Evolutionary conservation across 2,113 vertebrate genomes (phyloP).

Genomic region (Neogobius melanostomus): DNA sequence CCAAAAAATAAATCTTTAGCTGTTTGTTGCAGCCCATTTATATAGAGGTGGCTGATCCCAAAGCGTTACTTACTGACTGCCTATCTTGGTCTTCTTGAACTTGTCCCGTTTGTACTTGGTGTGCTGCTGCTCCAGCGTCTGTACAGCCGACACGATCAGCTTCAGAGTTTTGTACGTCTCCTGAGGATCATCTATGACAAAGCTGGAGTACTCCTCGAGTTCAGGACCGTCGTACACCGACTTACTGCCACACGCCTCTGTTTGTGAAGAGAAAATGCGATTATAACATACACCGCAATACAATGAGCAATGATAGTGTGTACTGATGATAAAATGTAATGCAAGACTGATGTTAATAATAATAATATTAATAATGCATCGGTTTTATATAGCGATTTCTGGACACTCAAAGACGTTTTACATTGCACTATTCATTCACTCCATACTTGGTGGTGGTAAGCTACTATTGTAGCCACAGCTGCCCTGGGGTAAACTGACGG

Average conservation of each 20-base stretch:
- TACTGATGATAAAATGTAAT: no score
- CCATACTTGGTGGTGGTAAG: no score
- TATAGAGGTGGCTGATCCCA: no score
- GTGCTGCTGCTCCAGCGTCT: constrained; percentile 89
- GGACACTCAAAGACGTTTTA: no score
- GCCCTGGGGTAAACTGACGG: no score
- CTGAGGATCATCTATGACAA: constrained; percentile 94
- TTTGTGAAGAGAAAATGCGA: not conserved
- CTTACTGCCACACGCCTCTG: constrained; percentile 97
- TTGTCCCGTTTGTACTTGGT: constrained; percentile 94
- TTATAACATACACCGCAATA: not conserved
- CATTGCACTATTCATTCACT: no score
- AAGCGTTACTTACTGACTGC: constrained; percentile 89
- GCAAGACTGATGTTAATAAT: no score
- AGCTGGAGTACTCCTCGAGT: constrained; percentile 93
- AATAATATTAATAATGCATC: no score
- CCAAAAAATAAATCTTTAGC: no score
- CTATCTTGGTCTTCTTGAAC: constrained; percentile 96
- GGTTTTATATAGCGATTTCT: no score
- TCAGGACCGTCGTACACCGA: constrained; percentile 95
- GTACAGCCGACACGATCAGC: constrained; percentile 85
- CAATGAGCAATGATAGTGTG: not conserved
- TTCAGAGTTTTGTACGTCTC: constrained; percentile 95
- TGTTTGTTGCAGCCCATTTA: no score
- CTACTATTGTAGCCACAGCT: no score